A percentile compares a stretch with the other conserved stretches of the same genome.
Evolutionary conservation across 2,797 vertebrate genomes (phyloP).

Genomic region (Cossypha heuglini): DNA sequence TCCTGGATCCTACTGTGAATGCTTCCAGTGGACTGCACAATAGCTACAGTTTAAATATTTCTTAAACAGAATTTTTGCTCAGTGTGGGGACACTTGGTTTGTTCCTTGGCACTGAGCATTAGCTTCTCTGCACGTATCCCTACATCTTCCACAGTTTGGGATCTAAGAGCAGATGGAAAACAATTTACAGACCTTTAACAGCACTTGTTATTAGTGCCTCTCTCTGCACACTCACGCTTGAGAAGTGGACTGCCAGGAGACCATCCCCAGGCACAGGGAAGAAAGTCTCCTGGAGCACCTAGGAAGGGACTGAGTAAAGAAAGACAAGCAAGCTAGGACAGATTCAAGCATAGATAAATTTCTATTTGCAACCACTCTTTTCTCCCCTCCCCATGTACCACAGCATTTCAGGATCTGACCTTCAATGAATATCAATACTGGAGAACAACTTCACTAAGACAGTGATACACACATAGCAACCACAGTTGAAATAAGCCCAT

Average conservation of each 20-base stretch:
- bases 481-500: background rate
- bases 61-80: background rate
- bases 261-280: background rate
- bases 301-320: background rate
- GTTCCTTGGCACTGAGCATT: background rate
- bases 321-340: background rate
- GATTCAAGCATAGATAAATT: background rate
- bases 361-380: background rate
- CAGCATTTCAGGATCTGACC: background rate
- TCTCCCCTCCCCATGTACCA: background rate
- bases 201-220: background rate
- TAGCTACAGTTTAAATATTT: background rate
- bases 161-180: background rate
- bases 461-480: background rate
- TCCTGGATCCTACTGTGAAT: constrained; percentile 1
- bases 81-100: background rate
- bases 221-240: background rate
- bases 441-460: background rate
- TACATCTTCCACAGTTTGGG: background rate
- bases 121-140: background rate
- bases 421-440: background rate
- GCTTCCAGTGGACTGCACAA: background rate
- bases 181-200: background rate
- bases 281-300: background rate
- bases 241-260: background rate